A percentile compares a stretch with the other conserved stretches of the same genome.
Conservation (phyloP, 2,113 vertebrate genomes). For the Ochotona princeps region DNA sequence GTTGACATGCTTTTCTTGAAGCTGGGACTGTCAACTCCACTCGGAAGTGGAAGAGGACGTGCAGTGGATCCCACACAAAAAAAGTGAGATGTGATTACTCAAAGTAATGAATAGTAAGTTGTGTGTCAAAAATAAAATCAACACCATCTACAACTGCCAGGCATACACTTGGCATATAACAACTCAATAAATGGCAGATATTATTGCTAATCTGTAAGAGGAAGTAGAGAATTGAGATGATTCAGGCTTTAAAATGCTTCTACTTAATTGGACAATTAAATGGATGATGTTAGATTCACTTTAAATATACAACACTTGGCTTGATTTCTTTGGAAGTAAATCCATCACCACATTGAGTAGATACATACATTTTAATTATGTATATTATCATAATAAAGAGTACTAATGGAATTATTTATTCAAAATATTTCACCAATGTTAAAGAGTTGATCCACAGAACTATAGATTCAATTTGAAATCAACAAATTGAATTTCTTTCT, state of each 20-base stretch:
- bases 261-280: conserved; percentile 1
- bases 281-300: background rate
- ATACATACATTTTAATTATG: conserved; percentile 23
- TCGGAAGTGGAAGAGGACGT: background rate
- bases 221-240: conserved; percentile 35
- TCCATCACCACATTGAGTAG: background rate
- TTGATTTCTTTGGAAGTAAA: conserved; percentile 15
- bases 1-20: background rate
- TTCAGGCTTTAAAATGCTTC: conserved; percentile 48
- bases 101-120: background rate
- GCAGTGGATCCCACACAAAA: background rate
- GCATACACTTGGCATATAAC: background rate
- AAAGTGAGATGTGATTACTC: background rate
- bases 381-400: conserved; percentile 6
- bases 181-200: background rate
- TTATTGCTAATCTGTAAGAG: background rate
- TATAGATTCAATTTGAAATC: background rate
- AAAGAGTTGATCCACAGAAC: background rate
- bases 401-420: background rate
- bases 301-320: background rate
- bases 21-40: background rate
- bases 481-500: background rate
- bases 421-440: background rate
- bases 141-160: background rate
- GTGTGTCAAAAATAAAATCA: conserved; percentile 6